Evolutionary conservation across 2,888 invertebrate species (phyloP), one percentile per base, ranked within the genome.

Genomic region (Dolichopus griseipennis): DNA sequence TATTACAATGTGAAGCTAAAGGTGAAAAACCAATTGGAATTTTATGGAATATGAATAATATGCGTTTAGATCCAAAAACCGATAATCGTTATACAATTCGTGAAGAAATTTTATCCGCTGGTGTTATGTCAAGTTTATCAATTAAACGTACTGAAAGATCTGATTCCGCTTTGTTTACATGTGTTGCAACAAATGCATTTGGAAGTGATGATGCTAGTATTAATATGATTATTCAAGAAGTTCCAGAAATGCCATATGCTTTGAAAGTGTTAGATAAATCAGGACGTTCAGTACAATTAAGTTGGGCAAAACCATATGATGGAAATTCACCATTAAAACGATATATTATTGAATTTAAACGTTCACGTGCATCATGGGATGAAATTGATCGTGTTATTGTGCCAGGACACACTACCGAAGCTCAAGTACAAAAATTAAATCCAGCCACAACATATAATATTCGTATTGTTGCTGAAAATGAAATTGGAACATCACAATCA

Each of bases 1-100:
- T 95, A 10, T 80, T 95, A 70, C 93, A 93, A 77, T 95, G 95
- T 80, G 93, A 93, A 83, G 94, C 95, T 43, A 93, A 93, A 80
- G 95, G 95, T 73, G 95, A 95, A 81, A 93, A 93, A 85, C 95
- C 95, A 43, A 95, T 95, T 79, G 94, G 94, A 73, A 94, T 95
- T 72, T 85, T 93, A 71, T 95, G 95, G 95, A 94, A 93, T 83
- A 94, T 94, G 88, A 93, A 95, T 83, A 93, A 93, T 83, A 93
- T 93, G 82, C 88, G 94, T 37, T 84, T 95, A 73, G 95, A 95
- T 81, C 90, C 93, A 67, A 93, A 94, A 82, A 89, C 90, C 71
- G 93, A 95, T 78, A 91, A 91, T 66, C 88, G 92, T 66, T 92
- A 91, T 81, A 92, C 92, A 12, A 91, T 92, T 71, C 83, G 85